Evolutionary conservation across 35 echinoderm and acorn worm genomes (phyloP).

Genomic region (Heliocidaris erythrogramma): DNA sequence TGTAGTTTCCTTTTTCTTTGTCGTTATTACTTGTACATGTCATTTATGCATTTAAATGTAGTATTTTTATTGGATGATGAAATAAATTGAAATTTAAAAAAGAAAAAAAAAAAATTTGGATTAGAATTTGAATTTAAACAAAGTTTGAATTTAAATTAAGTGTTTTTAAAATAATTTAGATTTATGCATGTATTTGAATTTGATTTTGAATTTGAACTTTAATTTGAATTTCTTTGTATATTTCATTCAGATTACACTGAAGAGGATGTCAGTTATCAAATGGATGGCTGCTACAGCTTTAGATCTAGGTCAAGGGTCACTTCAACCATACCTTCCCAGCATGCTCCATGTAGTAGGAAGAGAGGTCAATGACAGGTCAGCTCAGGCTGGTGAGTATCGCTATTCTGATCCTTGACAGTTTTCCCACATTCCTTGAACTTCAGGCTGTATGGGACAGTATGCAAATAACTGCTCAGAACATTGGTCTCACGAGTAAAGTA

Average conservation of each 20-base stretch:
- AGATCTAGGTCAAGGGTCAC: slow-evolving; percentile 60
- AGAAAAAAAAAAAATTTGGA: too few species aligned
- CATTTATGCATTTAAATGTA: too few species aligned
- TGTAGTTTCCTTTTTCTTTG: too few species aligned
- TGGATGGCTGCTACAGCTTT: slow-evolving; percentile 84
- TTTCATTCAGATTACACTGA: slow-evolving; percentile 39
- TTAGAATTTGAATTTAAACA: too few species aligned
- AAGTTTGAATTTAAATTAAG: not conserved
- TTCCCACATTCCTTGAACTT: not conserved
- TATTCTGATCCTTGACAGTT: too few species aligned
- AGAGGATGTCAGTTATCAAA: slow-evolving; percentile 74
- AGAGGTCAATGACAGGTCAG: slow-evolving; percentile 70
- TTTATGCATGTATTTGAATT: not conserved
- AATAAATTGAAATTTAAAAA: too few species aligned
- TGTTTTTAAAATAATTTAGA: too few species aligned
- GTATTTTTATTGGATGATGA: too few species aligned
- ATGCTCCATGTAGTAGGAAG: slow-evolving; percentile 68
- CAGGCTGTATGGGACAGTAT: not conserved
- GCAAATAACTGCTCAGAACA: not conserved
- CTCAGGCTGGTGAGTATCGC: slow-evolving; percentile 68
- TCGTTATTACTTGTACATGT: too few species aligned
- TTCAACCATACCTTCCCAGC: slow-evolving; percentile 56
- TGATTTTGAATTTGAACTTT: not conserved
- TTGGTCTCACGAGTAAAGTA: too few species aligned
- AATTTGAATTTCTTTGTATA: too few species aligned